Evolutionary conservation across 2,888 invertebrate species (phyloP), one percentile per base, ranked within the genome.

Genomic region (Icerya purchasi): DNA sequence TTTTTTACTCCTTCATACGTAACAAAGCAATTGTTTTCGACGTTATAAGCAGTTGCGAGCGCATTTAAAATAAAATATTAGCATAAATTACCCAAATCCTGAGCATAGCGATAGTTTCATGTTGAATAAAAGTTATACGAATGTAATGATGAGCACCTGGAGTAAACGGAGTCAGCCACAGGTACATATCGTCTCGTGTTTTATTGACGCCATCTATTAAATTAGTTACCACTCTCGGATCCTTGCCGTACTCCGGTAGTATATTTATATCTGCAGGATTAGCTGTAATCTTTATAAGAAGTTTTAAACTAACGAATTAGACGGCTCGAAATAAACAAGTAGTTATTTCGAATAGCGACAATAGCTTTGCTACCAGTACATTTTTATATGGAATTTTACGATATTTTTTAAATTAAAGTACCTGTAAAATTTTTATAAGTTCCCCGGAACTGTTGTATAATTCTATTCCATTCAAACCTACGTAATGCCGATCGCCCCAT

Each of bases 401-500:
- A 20, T 21, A 21, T 8, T 20, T 8, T 53, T 5, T 53, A 20
- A 19, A 5, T 19, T 49, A 23, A n/a, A 54, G 24, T 69, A 84
- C 84, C 75, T 81, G 78, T 68, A 77, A 74, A 61, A 84, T 74
- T 56, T 70, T 67, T 1, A 79, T 77, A 36, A 74, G 72, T 63
- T 77, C 73, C 10, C 86, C 86, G 56, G 74, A 72, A 19, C 73
- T 72, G 62, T 80, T 78, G 68, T 84, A 87, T 62, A 86, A 71
- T 70, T 87, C 86, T 58, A 87, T 77, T 2, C 86, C 86, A 68
- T 85, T 86, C 59, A 87, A 70, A 1, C 86, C 87, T 18, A 87
- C 81, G 66, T 83, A 80, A 70, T 84, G 80, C 65, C 79, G 78
- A 69, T 87, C 87, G 8, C 86, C 87, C 87, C 87, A 87, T 25